Conservation (phyloP, 1,140 invertebrate genomes). For the Brachionus plicatilis region DNA sequence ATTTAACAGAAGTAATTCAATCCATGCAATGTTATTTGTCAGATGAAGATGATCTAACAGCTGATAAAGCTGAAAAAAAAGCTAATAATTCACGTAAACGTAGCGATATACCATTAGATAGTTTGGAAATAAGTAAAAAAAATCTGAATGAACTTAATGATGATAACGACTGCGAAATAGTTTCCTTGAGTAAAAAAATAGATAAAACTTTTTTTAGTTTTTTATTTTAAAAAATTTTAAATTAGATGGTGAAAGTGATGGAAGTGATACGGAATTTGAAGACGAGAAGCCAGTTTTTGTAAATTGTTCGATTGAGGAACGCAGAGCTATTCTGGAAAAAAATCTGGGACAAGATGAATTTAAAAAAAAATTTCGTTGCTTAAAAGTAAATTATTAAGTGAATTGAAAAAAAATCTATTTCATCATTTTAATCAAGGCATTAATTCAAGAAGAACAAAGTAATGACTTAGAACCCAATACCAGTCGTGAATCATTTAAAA, state of each 20-base stretch:
- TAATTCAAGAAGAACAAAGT: not conserved
- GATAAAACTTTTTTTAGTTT: not conserved
- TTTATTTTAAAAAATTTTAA: not conserved
- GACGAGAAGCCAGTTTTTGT: not conserved
- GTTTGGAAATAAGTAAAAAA: not conserved
- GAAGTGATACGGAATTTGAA: slow-evolving; percentile 35
- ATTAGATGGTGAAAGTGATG: not conserved
- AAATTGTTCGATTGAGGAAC: slow-evolving; percentile 6
- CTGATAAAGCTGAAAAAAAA: not conserved
- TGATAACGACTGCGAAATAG: slow-evolving; percentile 18
- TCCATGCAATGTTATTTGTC: not conserved
- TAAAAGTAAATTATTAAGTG: not conserved
- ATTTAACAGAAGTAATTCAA: not conserved
- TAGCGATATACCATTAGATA: not conserved
- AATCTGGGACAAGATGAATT: slow-evolving; percentile 11
- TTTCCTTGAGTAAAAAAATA: not conserved
- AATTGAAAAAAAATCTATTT: not conserved
- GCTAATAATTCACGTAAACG: not conserved
- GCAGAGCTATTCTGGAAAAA: slow-evolving; percentile 10
- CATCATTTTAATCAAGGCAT: not conserved
- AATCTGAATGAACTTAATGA: not conserved
- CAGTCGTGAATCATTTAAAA: not conserved
- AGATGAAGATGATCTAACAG: not conserved
- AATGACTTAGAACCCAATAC: not conserved
- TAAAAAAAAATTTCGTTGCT: not conserved